Evolutionary conservation across 2,113 vertebrate species (phyloP), one percentile per base, ranked within the genome.

Genomic region (Colistium nudipinnis): DNA sequence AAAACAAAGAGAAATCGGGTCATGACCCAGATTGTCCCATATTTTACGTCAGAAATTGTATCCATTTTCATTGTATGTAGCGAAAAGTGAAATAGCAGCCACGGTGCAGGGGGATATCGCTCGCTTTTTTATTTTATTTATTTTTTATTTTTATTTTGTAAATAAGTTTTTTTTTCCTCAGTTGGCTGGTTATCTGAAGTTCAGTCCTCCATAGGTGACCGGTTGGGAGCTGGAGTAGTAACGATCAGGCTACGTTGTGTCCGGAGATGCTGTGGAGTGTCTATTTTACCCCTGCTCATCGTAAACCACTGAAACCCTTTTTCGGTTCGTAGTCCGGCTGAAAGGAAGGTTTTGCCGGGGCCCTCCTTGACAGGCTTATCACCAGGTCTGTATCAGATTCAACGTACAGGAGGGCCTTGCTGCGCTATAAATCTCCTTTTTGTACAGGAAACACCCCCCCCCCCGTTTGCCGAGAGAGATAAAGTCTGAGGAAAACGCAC

Each of bases 311-410:
- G 30, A 45, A 62, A 79, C 57, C 14, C 6, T 2, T 45, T 62
- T 62, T 47, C 19, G 45, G 24, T 69, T 41, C 44, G 22, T 25
- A 28, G 27, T 56, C n/a, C 10, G 5, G 13, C 39, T n/a, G n/a
- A n/a, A 17, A 47, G 45, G 56, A 28, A 4, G 22, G 10, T 55
- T 62, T 62, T 41, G 22, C 13, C 28, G 39, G 38, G 53, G 30
- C 19, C 24, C 14, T n/a, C n/a, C 16, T 17, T 28, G 43, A 44
- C 30, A 55, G 43, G 20, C 70, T 44, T 59, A 61, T 47, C 19
- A 27, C 59, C 35, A 48, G 10, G n/a, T 47, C 19, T 67, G 62
- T 14, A 62, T 67, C 51, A 61, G 31, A 63, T 39, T 45, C 9
- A 63, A 25, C 35, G 60, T 62, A 55, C 16, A 27, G 33, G 25